Conservation (phyloP, 2,113 vertebrate species). For the Psammodynastes pulverulentus region DNA sequence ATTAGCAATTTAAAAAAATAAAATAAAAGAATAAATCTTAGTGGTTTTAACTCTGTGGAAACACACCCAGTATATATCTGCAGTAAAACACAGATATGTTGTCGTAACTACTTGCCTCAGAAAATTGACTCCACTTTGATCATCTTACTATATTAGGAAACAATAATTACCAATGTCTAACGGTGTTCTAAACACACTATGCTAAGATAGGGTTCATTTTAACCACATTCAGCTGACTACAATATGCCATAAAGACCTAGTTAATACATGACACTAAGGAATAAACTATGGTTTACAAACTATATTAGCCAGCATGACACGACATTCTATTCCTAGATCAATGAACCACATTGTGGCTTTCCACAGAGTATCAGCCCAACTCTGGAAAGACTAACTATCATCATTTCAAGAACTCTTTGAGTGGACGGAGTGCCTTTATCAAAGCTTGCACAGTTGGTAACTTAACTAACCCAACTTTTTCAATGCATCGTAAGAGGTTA, state of each 20-base stretch:
- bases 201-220: not conserved
- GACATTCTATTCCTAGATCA: not conserved
- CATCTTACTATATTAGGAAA: not conserved
- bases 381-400: not conserved
- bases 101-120: too few species aligned
- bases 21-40: not conserved
- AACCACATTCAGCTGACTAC: not conserved
- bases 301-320: not conserved
- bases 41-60: not conserved
- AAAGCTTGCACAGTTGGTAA: not conserved
- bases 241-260: not conserved
- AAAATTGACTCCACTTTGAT: not conserved
- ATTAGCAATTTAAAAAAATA: not conserved
- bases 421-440: not conserved
- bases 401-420: not conserved
- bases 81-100: not conserved
- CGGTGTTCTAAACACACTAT: not conserved
- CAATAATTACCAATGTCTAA: not conserved
- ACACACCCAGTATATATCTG: not conserved
- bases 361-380: not conserved
- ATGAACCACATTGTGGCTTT: not conserved
- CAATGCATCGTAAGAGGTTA: not conserved
- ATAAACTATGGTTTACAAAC: not conserved
- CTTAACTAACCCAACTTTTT: not conserved
- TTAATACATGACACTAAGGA: not conserved